Base-by-base conservation (phyloP, 1,140 invertebrate genomes). In the Scaptodrosophila lebanonensis region DNA sequence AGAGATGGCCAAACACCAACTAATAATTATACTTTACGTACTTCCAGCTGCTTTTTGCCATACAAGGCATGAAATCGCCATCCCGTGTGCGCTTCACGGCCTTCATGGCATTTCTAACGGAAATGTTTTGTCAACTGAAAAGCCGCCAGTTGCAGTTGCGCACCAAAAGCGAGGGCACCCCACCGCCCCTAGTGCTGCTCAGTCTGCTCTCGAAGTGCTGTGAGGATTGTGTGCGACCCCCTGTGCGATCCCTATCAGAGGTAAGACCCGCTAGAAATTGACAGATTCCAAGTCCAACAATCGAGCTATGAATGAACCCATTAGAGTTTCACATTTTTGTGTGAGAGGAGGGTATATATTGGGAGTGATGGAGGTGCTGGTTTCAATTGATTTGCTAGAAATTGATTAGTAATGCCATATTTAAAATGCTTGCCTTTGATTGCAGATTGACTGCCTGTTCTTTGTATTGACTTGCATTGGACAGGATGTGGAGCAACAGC, bases 31-130 rank as follows among this genome's bases (percentile, higher is more conserved):
- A 3, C 12, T 48, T 33, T 12, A 6, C 6, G 5, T 13, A 27
- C 43, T 56, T 7, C 13, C 12, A 86, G 84, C 25, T 87, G 11
- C 47, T 87, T n/a, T 86, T 73, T 49, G 66, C 84, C 49, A 76
- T 86, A 5, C 85, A 87, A 39, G 83, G 72, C 32, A 87, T 86
- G 79, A 87, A 87, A 35, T 84, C 73, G 17, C 75, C 83, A 40
- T 85, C 86, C 9, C 89, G 91, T 9, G 90, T 90, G 1, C 90
- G 92, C 11, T 93, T 94, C 85, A 92, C 94, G 64, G 93, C 93
- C 57, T 96, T 95, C 87, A 95, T 95, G 89, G 93, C 92, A 85
- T 95, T 95, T 87, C 89, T 96, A 33, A 94, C 94, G 65, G 95
- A 96, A 90, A 94, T 96, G 90, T 95, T 95, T 86, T 93, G 93